These are phyloP conservation scores for Daboia siamensis DNA, from an alignment of 2,113 vertebrate genomes.

Conservation along the genomic window DNA sequence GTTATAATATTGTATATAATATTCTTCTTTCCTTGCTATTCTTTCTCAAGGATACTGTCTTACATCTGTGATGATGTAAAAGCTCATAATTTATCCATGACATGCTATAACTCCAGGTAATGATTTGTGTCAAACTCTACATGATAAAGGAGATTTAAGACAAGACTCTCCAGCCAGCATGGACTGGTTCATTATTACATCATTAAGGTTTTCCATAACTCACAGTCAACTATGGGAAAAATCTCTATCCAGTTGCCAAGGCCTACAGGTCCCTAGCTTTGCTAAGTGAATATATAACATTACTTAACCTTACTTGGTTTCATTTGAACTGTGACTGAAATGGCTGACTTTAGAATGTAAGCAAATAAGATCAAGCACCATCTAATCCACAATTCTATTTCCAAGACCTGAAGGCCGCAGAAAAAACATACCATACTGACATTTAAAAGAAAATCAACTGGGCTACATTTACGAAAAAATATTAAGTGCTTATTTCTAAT, in stretches of 20 bases:
- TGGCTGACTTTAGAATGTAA: conserved; percentile 18
- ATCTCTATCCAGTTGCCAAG: conserved; percentile 52
- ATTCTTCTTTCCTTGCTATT: not conserved
- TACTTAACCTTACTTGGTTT: conserved; percentile 34
- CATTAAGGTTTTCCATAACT: conserved; percentile 38
- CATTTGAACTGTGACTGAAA: conserved; percentile 20
- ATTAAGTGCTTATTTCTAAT: not conserved
- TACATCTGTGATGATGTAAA: not conserved
- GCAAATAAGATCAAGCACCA: not conserved
- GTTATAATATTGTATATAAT: not conserved
- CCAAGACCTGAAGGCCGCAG: not conserved
- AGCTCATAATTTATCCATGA: conserved; percentile 11
- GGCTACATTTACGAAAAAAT: not conserved
- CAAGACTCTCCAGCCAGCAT: conserved; percentile 30
- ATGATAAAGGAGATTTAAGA: conserved; percentile 48
- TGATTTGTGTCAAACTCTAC: conserved; percentile 34
- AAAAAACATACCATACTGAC: conserved; percentile 5
- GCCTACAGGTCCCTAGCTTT: not conserved
- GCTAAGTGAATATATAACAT: conserved; percentile 20
- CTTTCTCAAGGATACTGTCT: not conserved
- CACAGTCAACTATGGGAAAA: conserved; percentile 45
- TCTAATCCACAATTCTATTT: not conserved
- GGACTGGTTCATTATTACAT: conserved; percentile 49
- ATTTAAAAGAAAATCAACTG: not conserved
- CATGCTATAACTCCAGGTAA: conserved; percentile 25